Conservation (phyloP, 2,113 vertebrate genomes). For the Sinocyclocheilus rhinocerous region DNA sequence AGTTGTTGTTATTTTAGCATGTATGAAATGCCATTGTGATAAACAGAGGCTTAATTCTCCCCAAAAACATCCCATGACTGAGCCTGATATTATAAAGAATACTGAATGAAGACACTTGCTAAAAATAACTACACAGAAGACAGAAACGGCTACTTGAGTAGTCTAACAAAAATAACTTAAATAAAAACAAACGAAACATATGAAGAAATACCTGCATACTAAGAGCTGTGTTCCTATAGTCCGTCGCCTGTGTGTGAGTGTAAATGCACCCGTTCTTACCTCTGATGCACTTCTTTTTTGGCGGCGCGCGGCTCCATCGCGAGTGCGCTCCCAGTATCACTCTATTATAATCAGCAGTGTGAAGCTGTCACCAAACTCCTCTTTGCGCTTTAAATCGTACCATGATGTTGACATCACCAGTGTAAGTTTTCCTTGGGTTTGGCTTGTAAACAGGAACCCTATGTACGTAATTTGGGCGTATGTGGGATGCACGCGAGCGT, state of each 20-base stretch:
- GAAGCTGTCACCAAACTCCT: background rate
- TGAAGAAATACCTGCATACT: background rate
- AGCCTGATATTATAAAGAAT: background rate
- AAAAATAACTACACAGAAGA: background rate
- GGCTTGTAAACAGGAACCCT: background rate
- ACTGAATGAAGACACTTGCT: background rate
- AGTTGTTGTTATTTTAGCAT: too few species aligned
- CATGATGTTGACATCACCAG: slow-evolving; percentile 29
- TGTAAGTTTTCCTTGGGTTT: background rate
- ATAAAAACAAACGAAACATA: background rate
- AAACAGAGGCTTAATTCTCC: background rate
- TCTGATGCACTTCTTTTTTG: slow-evolving; percentile 66
- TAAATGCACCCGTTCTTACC: slow-evolving; percentile 67
- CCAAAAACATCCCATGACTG: background rate
- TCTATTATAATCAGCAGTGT: background rate
- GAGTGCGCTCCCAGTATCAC: background rate
- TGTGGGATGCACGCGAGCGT: background rate
- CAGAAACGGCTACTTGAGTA: background rate
- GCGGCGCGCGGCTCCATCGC: slow-evolving; percentile 37
- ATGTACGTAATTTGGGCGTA: slow-evolving; percentile 44
- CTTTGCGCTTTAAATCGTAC: slow-evolving; percentile 1
- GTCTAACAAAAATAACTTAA: background rate
- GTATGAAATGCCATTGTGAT: background rate
- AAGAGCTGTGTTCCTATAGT: background rate
- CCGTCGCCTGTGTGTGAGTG: too few species aligned